These are phyloP conservation scores for Ectropis grisescens DNA, from an alignment of 1,140 invertebrate species.

Conservation along the genomic window DNA sequence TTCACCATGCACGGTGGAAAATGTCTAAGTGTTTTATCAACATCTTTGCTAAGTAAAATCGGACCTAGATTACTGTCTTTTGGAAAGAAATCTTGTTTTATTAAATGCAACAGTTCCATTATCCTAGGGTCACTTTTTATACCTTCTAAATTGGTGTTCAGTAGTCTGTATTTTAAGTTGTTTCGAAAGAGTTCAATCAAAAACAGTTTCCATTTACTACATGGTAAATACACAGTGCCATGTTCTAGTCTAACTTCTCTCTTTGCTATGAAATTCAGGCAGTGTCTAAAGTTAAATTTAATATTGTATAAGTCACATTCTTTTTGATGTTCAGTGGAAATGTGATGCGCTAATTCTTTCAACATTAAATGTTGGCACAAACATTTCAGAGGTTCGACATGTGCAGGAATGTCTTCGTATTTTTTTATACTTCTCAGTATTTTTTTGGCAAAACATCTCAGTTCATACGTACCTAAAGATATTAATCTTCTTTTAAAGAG, in stretches of 20 bases:
- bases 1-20: constrained; percentile 86
- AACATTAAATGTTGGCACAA: constrained; percentile 40
- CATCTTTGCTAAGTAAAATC: constrained; percentile 51
- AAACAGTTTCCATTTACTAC: constrained; percentile 71
- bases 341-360: constrained; percentile 40
- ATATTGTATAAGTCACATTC: constrained; percentile 33
- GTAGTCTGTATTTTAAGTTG: constrained; percentile 55
- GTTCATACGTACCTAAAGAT: constrained; percentile 32
- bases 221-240: constrained; percentile 66
- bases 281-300: constrained; percentile 65
- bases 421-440: constrained; percentile 39
- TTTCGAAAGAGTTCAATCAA: constrained; percentile 63
- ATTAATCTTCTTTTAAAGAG: constrained; percentile 38
- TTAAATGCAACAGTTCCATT: constrained; percentile 41
- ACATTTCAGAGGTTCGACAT: constrained; percentile 23
- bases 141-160: constrained; percentile 26
- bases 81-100: constrained; percentile 23
- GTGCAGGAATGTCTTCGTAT: constrained; percentile 14
- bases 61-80: constrained; percentile 17
- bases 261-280: constrained; percentile 63
- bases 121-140: constrained; percentile 61
- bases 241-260: constrained; percentile 64
- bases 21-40: constrained; percentile 66
- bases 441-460: constrained; percentile 51
- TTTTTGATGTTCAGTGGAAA: constrained; percentile 24